A percentile compares a stretch with the other conserved stretches of the same genome.
These are phyloP conservation scores for Cyclura pinguis DNA, from an alignment of 2,797 vertebrate species.

Conservation along the genomic window DNA sequence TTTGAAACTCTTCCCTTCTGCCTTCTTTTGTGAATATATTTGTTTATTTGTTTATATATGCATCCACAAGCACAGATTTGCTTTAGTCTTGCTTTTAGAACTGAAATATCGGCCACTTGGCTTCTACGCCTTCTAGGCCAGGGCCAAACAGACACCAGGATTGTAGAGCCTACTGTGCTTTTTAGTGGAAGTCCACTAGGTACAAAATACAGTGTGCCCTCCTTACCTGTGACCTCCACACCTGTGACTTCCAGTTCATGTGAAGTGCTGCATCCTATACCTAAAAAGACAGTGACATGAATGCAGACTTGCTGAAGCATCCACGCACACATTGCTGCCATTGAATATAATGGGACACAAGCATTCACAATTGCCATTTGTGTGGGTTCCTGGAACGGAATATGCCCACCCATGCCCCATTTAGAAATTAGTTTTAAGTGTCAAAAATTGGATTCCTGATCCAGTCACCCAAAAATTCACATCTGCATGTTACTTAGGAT, in stretches of 20 bases:
- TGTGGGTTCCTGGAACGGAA: no score
- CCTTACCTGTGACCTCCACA: no score
- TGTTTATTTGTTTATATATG: neutral
- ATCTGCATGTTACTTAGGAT: no score
- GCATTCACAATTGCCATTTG: no score
- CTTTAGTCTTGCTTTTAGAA: neutral
- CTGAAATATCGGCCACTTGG: neutral
- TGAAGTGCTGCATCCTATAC: no score
- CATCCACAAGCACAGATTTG: no score
- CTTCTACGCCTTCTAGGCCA: neutral
- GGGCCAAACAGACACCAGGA: neutral
- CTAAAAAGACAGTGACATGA: no score
- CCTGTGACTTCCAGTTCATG: no score
- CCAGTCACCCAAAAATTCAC: neutral
- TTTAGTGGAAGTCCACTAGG: neutral
- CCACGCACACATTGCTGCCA: no score
- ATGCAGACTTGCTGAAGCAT: no score
- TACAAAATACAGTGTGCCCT: neutral
- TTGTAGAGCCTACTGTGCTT: neutral
- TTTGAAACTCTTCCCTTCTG: neutral
- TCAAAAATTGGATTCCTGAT: neutral
- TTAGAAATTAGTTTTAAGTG: neutral
- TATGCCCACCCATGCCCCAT: neutral
- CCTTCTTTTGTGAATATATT: neutral
- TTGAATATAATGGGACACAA: no score